A percentile compares a stretch with the other conserved stretches of the same genome.
phyloP scores from a whole-genome alignment of 2,888 invertebrate species.

The Epistrophe grossulariae region DNA sequence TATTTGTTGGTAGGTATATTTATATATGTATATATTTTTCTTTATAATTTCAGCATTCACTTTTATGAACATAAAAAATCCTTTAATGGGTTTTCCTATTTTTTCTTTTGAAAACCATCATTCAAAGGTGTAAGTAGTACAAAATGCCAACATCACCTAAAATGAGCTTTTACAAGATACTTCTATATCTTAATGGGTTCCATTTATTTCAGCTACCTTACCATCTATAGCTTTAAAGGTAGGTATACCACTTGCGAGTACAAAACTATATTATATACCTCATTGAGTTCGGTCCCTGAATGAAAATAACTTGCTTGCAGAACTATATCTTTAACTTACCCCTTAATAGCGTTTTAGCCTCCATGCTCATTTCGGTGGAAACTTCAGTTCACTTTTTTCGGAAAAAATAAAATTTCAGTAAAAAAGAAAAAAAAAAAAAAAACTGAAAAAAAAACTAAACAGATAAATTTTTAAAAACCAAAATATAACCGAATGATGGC shows the following conservation, averaged over 20 bases:
- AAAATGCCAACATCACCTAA: background rate
- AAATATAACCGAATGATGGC: constrained; percentile 34
- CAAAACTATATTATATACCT: background rate
- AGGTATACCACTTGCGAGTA: background rate
- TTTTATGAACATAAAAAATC: constrained; percentile 2
- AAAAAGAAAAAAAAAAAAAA: background rate
- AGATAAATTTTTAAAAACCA: constrained; percentile 5
- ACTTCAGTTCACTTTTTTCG: constrained; percentile 55
- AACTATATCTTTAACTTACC: constrained; percentile 68
- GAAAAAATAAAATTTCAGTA: constrained; percentile 33
- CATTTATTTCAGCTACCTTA: background rate
- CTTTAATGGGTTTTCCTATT: constrained; percentile 2
- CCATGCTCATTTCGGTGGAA: constrained; percentile 75
- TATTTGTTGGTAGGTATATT: too few relatives aligned
- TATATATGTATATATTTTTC: too few relatives aligned
- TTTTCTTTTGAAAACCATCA: constrained; percentile 2
- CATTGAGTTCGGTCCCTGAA: background rate
- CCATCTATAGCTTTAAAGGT: background rate
- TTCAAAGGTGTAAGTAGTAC: constrained; percentile 7
- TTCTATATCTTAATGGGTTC: constrained; percentile 4
- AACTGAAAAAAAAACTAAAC: constrained; percentile 21
- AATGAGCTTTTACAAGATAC: constrained; percentile 9
- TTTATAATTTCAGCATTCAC: background rate
- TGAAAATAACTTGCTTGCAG: constrained; percentile 14
- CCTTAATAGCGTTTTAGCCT: constrained; percentile 76